Evolutionary conservation across 2,113 vertebrate genomes (phyloP), one percentile per base, ranked within the genome.

Genomic region (Peromyscus leucopus): DNA sequence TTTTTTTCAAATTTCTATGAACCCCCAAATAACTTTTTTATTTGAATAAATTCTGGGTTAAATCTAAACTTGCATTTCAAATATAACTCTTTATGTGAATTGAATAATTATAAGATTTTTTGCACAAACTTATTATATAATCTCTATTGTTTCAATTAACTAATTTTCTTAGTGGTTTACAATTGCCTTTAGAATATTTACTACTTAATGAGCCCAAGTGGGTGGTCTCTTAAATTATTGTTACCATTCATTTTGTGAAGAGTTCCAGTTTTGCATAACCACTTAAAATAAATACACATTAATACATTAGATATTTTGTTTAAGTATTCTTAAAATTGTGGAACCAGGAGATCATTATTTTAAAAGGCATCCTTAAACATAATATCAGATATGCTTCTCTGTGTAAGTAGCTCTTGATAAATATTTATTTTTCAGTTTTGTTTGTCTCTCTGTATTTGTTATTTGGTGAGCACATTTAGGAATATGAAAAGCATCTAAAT

Each of bases 191-290:
- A 79, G 63, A 90, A 84, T 98, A 65, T 94, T 97, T 98, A 76
- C 97, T 97, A 78, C 57, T 97, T 95, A 97, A 92, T 92, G 59
- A 78, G 87, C 93, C 94, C 93, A 94, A 84, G 78, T 98, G 94
- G 96, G 97, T 98, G 97, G 97, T 98, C 98, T 97, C 97, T 94
- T 97, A 97, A 97, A 28, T 28, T 98, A 98, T 94, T 98, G 97
- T 93, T 97, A 95, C 69, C 95, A 24, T 91, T 95, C 86, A 93
- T 95, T 97, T 95, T 98, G 28, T 98, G 98, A 98, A 98, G 94
- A 98, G 24, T 95, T 19, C n/a, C 76, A 79, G 26, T 51, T 90
- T 98, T 98, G 84, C 98, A 96, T 98, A 98, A 98, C 69, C 86
- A 93, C 89, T 97, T 48, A 95, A 93, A 97, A 98, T 97, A 89